Evolutionary conservation across 2,113 vertebrate genomes (phyloP).

Genomic region (Oryzias woworae): DNA sequence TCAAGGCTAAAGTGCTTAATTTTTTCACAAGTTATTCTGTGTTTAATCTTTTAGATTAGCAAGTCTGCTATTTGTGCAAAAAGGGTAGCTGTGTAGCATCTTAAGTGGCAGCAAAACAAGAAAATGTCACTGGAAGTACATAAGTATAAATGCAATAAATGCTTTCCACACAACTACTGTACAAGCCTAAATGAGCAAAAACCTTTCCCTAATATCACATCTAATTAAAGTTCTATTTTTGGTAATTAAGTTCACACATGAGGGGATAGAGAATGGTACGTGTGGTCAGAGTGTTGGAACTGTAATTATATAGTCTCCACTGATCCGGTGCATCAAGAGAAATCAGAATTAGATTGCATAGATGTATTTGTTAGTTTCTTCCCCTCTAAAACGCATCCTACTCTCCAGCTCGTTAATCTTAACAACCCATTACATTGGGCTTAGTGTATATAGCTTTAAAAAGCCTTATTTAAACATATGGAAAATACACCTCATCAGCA

Average conservation of each 20-base stretch:
- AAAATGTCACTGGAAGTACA: too few relatives aligned
- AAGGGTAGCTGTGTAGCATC: too few relatives aligned
- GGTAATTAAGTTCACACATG: constrained; percentile 3
- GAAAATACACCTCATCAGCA: neutral
- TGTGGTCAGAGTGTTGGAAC: neutral
- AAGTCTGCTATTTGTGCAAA: too few relatives aligned
- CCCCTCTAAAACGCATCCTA: neutral
- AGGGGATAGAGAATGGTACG: neutral
- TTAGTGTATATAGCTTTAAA: constrained; percentile 1
- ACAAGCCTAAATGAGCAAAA: neutral
- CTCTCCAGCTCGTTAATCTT: neutral
- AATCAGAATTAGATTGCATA: constrained; percentile 7
- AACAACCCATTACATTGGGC: neutral
- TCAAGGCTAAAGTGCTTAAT: too few relatives aligned
- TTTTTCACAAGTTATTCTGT: too few relatives aligned
- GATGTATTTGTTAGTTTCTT: neutral
- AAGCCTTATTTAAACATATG: neutral
- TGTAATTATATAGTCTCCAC: constrained; percentile 5
- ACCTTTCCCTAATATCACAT: constrained; percentile 1
- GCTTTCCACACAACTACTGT: neutral
- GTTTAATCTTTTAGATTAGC: too few relatives aligned
- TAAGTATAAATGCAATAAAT: neutral
- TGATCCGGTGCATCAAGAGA: neutral
- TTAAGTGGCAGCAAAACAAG: too few relatives aligned
- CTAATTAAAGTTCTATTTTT: constrained; percentile 6